Conservation (phyloP, 2,113 vertebrate genomes). For the Polypterus senegalus region DNA sequence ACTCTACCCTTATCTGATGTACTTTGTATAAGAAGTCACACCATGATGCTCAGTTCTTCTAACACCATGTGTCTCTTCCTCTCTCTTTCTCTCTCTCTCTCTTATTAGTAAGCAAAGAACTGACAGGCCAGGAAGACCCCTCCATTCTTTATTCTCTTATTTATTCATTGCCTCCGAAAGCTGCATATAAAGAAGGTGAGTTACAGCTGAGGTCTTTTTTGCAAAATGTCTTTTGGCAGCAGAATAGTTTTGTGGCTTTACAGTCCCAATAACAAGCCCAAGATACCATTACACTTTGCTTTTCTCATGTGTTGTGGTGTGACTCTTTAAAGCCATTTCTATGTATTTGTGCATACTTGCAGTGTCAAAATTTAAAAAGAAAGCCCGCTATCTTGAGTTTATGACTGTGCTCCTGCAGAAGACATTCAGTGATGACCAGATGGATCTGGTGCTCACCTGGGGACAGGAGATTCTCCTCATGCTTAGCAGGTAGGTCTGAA, state of each 20-base stretch:
- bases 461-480: slow-evolving; percentile 35
- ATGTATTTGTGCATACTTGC: slow-evolving; percentile 15
- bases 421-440: slow-evolving; percentile 61
- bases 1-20: too few species aligned
- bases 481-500: slow-evolving; percentile 55
- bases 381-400: slow-evolving; percentile 66
- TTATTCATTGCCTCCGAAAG: slow-evolving; percentile 45
- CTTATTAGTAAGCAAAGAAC: slow-evolving; percentile 16
- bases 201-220: background rate
- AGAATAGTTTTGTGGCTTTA: too few species aligned
- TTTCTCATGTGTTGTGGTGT: too few species aligned
- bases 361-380: slow-evolving; percentile 74
- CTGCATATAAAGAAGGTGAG: slow-evolving; percentile 58
- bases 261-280: too few species aligned
- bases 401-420: slow-evolving; percentile 64
- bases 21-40: too few species aligned
- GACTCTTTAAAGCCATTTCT: background rate
- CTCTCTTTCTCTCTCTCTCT: slow-evolving; percentile 20
- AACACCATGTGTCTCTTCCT: background rate
- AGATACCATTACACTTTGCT: too few species aligned
- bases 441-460: slow-evolving; percentile 53
- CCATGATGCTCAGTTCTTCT: too few species aligned
- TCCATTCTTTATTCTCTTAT: slow-evolving; percentile 57
- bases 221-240: too few species aligned
- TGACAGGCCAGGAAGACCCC: slow-evolving; percentile 54